These are phyloP conservation scores for Helostoma temminkii DNA, from an alignment of 2,797 vertebrate genomes.

Conservation along the genomic window DNA sequence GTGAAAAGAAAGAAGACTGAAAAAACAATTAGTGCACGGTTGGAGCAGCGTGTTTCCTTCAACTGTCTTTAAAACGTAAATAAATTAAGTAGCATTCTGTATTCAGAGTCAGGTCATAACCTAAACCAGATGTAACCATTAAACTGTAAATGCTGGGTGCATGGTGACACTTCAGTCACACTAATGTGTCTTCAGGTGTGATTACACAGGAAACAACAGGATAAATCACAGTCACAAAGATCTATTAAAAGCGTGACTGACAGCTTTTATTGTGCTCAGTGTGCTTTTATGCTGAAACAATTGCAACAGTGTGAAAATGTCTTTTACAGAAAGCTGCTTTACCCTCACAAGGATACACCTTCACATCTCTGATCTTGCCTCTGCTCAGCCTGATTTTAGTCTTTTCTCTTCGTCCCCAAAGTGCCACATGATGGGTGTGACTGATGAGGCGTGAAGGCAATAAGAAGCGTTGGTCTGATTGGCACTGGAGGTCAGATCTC, in stretches of 20 bases:
- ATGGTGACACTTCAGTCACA: neutral
- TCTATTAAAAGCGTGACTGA: conserved; percentile 23
- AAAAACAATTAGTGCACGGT: neutral
- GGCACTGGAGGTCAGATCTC: conserved; percentile 35
- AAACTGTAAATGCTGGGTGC: conserved; percentile 4
- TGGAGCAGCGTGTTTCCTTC: conserved; percentile 3
- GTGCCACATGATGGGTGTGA: neutral
- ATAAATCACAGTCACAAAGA: conserved; percentile 43
- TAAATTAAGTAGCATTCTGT: neutral
- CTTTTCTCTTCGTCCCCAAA: neutral
- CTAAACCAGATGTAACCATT: neutral
- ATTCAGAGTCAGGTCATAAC: neutral
- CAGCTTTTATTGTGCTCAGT: neutral
- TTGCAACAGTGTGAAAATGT: conserved; percentile 3
- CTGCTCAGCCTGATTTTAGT: conserved; percentile 17
- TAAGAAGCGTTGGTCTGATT: conserved; percentile 26
- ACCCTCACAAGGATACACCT: conserved; percentile 19
- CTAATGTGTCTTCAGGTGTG: conserved; percentile 32
- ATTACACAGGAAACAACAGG: conserved; percentile 15
- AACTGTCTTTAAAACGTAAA: neutral
- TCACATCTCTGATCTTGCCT: conserved; percentile 29
- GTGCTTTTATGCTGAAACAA: conserved; percentile 6
- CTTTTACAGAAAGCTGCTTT: conserved; percentile 51
- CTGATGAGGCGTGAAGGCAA: conserved; percentile 15
- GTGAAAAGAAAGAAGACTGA: neutral